These are phyloP conservation scores for Sinocyclocheilus grahami DNA, from an alignment of 2,113 vertebrate species.

Conservation along the genomic window DNA sequence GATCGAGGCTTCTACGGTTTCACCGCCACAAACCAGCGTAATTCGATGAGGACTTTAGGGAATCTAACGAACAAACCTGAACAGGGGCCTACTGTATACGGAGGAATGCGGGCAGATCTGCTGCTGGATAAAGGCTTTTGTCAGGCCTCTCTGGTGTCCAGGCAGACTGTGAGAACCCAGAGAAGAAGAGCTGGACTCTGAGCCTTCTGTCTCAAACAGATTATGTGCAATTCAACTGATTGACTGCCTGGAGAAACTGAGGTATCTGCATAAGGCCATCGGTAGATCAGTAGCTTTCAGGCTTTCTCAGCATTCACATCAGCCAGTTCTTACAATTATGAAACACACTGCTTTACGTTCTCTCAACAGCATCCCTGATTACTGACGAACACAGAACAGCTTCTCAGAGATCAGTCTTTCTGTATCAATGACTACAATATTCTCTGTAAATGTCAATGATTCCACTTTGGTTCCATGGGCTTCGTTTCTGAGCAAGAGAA, in stretches of 20 bases:
- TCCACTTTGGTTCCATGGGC: no score
- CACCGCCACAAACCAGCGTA: background rate
- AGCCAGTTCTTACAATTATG: background rate
- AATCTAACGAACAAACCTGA: background rate
- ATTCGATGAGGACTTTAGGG: background rate
- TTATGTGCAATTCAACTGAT: slow-evolving; percentile 47
- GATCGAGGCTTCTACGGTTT: slow-evolving; percentile 14
- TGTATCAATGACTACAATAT: no score
- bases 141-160: background rate
- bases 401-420: no score
- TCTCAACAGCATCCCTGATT: background rate
- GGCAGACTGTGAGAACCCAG: slow-evolving; percentile 19
- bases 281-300: background rate
- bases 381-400: no score
- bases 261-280: background rate
- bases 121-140: slow-evolving; percentile 42
- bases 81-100: slow-evolving; percentile 39
- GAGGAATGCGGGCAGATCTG: slow-evolving; percentile 42
- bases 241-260: background rate
- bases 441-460: no score
- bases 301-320: background rate
- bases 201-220: slow-evolving; percentile 38
- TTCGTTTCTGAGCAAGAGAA: no score
- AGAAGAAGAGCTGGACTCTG: slow-evolving; percentile 30
- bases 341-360: background rate